These are phyloP conservation scores for Drosophila eugracilis DNA, from an alignment of 1,140 invertebrate species.

Conservation along the genomic window DNA sequence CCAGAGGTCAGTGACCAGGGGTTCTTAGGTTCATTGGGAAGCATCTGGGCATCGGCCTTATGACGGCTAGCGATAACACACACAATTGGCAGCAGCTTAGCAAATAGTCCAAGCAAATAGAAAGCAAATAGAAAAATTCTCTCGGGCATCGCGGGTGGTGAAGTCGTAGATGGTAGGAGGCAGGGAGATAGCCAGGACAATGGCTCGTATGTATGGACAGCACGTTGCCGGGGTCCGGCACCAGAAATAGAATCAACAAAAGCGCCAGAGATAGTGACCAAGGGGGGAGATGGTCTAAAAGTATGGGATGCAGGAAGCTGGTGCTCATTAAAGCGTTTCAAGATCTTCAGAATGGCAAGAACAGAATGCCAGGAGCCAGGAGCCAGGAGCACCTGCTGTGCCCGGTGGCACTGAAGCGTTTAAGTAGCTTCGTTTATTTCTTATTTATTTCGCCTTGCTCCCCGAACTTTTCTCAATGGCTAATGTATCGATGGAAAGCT, in stretches of 20 bases:
- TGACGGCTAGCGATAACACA: constrained; percentile 20
- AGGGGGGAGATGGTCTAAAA: not conserved
- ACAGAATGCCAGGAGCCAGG: not conserved
- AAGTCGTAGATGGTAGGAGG: not conserved
- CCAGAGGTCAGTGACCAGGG: constrained; percentile 45
- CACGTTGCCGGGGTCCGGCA: constrained; percentile 25
- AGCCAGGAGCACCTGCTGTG: constrained; percentile 53
- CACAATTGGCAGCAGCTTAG: constrained; percentile 57
- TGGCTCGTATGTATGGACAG: constrained; percentile 37
- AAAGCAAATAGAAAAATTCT: constrained; percentile 42
- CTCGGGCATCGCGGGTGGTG: not conserved
- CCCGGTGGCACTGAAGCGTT: constrained; percentile 54
- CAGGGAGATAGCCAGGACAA: constrained; percentile 7
- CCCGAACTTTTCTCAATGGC: not conserved
- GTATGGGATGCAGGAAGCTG: constrained; percentile 27
- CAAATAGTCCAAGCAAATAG: constrained; percentile 59
- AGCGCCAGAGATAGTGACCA: constrained; percentile 8
- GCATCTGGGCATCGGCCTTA: constrained; percentile 5
- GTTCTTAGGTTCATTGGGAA: not conserved
- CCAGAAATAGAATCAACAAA: constrained; percentile 36
- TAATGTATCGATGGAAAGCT: constrained; percentile 2
- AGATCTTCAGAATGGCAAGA: constrained; percentile 11
- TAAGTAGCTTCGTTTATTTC: constrained; percentile 61
- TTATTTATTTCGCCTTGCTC: constrained; percentile 48
- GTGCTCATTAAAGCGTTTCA: constrained; percentile 47